Percentiles rank a stretch among this genome's conserved stretches.
These are phyloP conservation scores for Protomyctophum bolini DNA, from an alignment of 2,113 vertebrate species.

Conservation along the genomic window DNA sequence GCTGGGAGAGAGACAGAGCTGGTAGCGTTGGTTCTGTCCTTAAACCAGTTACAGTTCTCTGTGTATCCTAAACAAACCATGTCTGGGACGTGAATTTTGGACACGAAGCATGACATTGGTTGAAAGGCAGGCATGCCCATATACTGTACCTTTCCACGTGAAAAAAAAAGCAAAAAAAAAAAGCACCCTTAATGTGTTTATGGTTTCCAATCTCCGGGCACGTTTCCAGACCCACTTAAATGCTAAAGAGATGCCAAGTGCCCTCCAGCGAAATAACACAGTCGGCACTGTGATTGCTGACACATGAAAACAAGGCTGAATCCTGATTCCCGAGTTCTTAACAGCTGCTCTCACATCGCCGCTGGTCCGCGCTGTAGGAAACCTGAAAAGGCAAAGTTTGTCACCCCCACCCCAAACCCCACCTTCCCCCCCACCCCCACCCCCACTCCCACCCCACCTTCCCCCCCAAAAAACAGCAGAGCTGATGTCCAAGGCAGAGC, in stretches of 20 bases:
- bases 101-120: conserved; percentile 31
- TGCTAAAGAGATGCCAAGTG: conserved; percentile 40
- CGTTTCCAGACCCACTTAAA: conserved; percentile 49
- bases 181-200: conserved; percentile 47
- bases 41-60: not conserved
- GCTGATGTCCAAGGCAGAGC: not conserved
- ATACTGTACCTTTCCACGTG: conserved; percentile 24
- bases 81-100: conserved; percentile 15
- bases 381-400: conserved; percentile 1
- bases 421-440: not conserved
- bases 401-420: not conserved
- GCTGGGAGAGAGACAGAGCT: not conserved
- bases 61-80: conserved; percentile 38
- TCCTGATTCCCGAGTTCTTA: conserved; percentile 23
- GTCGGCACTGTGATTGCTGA: conserved; percentile 45
- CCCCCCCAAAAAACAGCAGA: not conserved
- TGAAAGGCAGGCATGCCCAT: conserved; percentile 15
- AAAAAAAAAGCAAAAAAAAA: conserved; percentile 19
- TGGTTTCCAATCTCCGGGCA: conserved; percentile 44
- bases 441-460: not conserved
- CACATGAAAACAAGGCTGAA: conserved; percentile 39
- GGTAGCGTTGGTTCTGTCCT: not conserved
- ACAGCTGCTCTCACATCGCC: conserved; percentile 22
- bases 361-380: conserved; percentile 4
- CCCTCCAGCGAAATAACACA: conserved; percentile 50